Base-by-base conservation (phyloP, 2,797 vertebrate species). In the Momotus momota region DNA sequence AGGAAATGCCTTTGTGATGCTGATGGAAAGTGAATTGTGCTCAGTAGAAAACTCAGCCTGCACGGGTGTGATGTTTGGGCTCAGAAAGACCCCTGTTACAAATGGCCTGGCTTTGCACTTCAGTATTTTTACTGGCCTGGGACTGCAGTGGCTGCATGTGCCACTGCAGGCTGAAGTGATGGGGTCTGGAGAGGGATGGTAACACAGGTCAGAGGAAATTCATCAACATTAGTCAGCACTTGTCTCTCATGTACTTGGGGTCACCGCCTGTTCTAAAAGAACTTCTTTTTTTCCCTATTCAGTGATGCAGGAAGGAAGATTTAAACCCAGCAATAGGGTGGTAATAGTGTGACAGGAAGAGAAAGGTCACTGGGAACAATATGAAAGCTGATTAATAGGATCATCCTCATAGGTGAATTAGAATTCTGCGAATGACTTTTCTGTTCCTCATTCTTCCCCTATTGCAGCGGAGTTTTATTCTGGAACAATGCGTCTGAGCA, bases 381-480 rank as follows among this genome's bases (percentile, higher is more conserved):
- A 65, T 79, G 77, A 86, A 88, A 90, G n/a, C 54, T 95, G 93
- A 96, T 94, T 94, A 96, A 92, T 92, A 72, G 70, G 23, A 66
- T 89, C 64, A 62, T 86, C 55, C 38, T 79, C 29, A 33, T 4
- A 82, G 67, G 40, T 85, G 55, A 91, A 93, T 91, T 88, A 70
- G 58, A 87, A 80, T 88, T 89, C 74, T 66, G 43, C n/a, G 89
- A 79, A 86, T 70, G 14, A 54, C 66, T 93, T 83, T 64, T 79
- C 40, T 79, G 5, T 71, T 92, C 69, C 58, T 90, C 3, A 6
- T 82, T 93, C 46, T 78, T 86, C 75, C 46, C 23, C 6, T 79
- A 3, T 43, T 79, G n/a, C 57, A 22, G 58, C 48, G 38, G 23
- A 72, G 20, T 52, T 92, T 69, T 81, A 58, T 81, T 81, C 51